phyloP scores from a whole-genome alignment of 2,888 invertebrate species.

The Synanthedon vespiformis region DNA sequence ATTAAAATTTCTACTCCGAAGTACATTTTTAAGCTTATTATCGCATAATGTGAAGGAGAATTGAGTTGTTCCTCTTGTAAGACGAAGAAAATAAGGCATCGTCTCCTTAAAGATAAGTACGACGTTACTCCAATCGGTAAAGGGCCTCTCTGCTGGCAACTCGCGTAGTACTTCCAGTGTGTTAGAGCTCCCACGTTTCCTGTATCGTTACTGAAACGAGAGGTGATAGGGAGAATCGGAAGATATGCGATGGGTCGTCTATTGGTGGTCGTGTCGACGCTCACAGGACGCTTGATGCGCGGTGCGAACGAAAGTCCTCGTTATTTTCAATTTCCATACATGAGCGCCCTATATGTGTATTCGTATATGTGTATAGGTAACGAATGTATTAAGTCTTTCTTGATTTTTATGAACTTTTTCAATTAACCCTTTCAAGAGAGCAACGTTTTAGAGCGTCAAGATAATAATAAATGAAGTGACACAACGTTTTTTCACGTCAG shows the following conservation, averaged over 20 bases:
- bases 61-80: constrained; percentile 48
- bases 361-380: constrained; percentile 49
- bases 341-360: constrained; percentile 56
- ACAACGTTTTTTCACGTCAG: too few relatives aligned
- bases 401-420: constrained; percentile 59
- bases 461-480: too few relatives aligned
- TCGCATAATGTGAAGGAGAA: constrained; percentile 40
- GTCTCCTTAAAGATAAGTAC: constrained; percentile 66
- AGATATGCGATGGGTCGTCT: constrained; percentile 41
- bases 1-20: too few relatives aligned
- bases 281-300: constrained; percentile 57
- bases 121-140: constrained; percentile 67
- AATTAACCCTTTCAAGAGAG: too few relatives aligned
- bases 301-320: constrained; percentile 63
- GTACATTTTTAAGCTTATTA: constrained; percentile 37
- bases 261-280: constrained; percentile 43
- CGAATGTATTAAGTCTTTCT: constrained; percentile 61
- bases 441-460: too few relatives aligned
- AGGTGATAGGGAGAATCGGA: constrained; percentile 42
- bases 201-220: constrained; percentile 38
- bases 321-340: constrained; percentile 71
- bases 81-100: constrained; percentile 61
- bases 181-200: constrained; percentile 38
- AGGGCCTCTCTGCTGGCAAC: constrained; percentile 61
- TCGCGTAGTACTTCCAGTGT: constrained; percentile 48